These are phyloP conservation scores for Caenorhabditis virilis DNA, from an alignment of 2,888 invertebrate genomes.

Conservation along the genomic window DNA sequence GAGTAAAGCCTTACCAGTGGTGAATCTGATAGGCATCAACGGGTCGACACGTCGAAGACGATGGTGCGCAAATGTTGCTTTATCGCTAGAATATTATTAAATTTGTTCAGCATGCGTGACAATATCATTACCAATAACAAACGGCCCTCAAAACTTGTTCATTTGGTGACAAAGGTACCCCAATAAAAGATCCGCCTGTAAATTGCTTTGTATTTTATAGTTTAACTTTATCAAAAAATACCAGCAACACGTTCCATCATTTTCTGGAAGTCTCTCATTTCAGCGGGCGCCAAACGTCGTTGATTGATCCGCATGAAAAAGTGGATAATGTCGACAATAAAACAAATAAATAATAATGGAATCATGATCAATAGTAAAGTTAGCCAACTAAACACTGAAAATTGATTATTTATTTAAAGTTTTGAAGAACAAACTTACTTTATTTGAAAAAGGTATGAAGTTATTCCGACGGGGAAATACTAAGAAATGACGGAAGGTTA, in stretches of 20 bases:
- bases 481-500: no score
- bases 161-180: slow-evolving; percentile 35
- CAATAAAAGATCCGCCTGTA: slow-evolving; percentile 34
- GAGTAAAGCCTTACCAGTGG: no score
- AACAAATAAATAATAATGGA: slow-evolving; percentile 16
- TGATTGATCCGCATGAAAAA: slow-evolving; percentile 12
- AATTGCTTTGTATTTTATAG: neutral
- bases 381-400: neutral
- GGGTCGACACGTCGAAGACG: slow-evolving; percentile 32
- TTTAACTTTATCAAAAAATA: neutral
- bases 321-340: slow-evolving; percentile 21
- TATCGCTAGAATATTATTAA: slow-evolving; percentile 12
- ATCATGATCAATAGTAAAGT: neutral
- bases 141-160: slow-evolving; percentile 39
- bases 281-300: slow-evolving; percentile 5
- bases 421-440: neutral
- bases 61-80: slow-evolving; percentile 32
- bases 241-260: slow-evolving; percentile 34
- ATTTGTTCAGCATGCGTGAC: neutral
- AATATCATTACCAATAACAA: slow-evolving; percentile 26
- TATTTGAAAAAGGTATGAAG: neutral
- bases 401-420: neutral
- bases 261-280: slow-evolving; percentile 22
- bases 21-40: slow-evolving; percentile 33
- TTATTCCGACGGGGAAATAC: no score